Evolutionary conservation across 2,888 invertebrate species (phyloP).

Genomic region (Cephus runcator): DNA sequence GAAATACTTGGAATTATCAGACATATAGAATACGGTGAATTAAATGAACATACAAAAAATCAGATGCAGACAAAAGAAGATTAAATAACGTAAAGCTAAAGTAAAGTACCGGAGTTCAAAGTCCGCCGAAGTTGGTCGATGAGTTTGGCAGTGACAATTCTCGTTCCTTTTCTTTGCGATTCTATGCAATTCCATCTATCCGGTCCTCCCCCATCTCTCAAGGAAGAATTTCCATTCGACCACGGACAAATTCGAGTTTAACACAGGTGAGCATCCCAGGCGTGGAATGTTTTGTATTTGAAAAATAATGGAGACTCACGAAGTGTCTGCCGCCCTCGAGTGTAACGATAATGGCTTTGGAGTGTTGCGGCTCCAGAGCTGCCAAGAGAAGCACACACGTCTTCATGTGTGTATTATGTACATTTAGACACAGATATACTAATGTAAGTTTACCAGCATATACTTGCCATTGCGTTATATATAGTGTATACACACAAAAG

Average conservation of each 20-base stretch:
- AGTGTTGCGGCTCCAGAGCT: slow-evolving; percentile 46
- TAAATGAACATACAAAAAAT: background rate
- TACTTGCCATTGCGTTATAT: background rate
- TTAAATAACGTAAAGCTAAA: background rate
- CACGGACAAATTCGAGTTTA: background rate
- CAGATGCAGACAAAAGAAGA: background rate
- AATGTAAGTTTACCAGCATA: slow-evolving; percentile 13
- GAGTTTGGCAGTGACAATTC: slow-evolving; percentile 48
- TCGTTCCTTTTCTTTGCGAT: slow-evolving; percentile 23
- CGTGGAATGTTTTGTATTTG: slow-evolving; percentile 13
- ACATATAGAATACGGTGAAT: background rate
- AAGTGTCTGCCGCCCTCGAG: slow-evolving; percentile 10
- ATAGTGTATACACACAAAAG: background rate
- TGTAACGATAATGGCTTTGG: slow-evolving; percentile 57
- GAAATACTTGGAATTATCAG: background rate
- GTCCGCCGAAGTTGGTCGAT: slow-evolving; percentile 39
- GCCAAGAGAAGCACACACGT: slow-evolving; percentile 9
- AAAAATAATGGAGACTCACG: slow-evolving; percentile 22
- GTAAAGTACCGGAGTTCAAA: background rate
- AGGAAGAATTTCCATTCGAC: background rate
- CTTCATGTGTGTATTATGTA: slow-evolving; percentile 3
- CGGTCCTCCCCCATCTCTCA: background rate
- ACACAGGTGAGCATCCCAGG: background rate
- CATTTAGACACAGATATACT: slow-evolving; percentile 12
- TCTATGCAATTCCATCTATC: background rate